Conservation (phyloP, 1,140 invertebrate species). For the Anthonomus grandis region DNA sequence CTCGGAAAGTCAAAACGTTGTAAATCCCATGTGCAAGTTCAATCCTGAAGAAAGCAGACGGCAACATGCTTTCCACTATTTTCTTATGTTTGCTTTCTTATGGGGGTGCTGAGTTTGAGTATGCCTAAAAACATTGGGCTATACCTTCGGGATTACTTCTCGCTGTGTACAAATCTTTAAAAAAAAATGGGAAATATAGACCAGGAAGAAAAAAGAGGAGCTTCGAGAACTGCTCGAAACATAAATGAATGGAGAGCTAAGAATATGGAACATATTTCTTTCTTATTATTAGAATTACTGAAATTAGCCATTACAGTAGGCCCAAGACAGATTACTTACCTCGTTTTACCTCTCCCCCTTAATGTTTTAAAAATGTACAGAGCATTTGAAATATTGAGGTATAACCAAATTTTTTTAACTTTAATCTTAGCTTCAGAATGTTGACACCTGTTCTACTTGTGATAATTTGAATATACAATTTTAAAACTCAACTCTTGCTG, state of each 20-base stretch:
- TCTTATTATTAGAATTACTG: no score
- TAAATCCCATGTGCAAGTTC: neutral
- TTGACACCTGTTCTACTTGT: neutral
- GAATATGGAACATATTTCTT: neutral
- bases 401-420: no score
- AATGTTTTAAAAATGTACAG: no score
- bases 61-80: neutral
- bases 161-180: neutral
- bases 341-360: no score
- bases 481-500: neutral
- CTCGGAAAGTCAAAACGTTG: neutral
- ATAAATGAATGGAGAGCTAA: neutral
- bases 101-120: neutral
- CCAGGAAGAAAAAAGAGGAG: neutral
- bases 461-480: neutral
- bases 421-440: neutral
- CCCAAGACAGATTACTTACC: neutral
- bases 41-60: neutral
- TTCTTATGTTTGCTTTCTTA: neutral
- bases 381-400: no score
- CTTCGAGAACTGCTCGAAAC: neutral
- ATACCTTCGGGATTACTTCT: neutral
- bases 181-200: neutral
- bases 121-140: neutral
- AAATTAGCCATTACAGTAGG: neutral